phyloP scores from a whole-genome alignment of 2,888 invertebrate species.

The Aleiodes leptofemur region DNA sequence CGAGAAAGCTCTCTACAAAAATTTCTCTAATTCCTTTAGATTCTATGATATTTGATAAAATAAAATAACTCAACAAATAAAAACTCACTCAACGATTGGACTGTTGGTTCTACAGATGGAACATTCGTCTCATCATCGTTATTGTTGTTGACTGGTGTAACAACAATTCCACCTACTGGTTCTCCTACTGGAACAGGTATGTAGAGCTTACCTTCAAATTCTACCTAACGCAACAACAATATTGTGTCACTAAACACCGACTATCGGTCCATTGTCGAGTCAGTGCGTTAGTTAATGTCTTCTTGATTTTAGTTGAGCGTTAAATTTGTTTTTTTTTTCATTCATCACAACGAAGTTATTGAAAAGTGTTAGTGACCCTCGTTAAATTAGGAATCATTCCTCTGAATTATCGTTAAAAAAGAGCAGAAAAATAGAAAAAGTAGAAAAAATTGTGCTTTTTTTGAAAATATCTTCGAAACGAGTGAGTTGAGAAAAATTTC shows the following conservation, averaged over 20 bases:
- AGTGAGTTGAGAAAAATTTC: too few relatives aligned
- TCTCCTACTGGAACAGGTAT: conserved; percentile 73
- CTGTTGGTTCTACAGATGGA: conserved; percentile 48
- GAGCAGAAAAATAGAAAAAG: too few relatives aligned
- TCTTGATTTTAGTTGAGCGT: neutral
- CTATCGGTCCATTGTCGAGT: conserved; percentile 20
- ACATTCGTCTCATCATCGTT: conserved; percentile 64
- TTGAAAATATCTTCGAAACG: too few relatives aligned
- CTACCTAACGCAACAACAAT: conserved; percentile 65
- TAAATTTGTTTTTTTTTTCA: neutral
- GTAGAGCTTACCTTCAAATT: conserved; percentile 68
- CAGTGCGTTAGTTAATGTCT: conserved; percentile 26
- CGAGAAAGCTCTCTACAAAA: too few relatives aligned
- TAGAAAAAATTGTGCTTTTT: too few relatives aligned
- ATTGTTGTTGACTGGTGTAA: conserved; percentile 61
- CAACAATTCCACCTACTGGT: conserved; percentile 56
- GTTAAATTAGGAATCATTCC: too few relatives aligned
- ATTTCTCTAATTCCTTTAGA: too few relatives aligned
- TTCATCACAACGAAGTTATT: conserved; percentile 2
- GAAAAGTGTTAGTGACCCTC: too few relatives aligned
- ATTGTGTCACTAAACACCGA: conserved; percentile 57
- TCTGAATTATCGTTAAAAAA: too few relatives aligned
- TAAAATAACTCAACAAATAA: neutral
- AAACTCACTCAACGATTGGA: conserved; percentile 65
- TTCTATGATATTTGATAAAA: too few relatives aligned